Evolutionary conservation across 2,797 vertebrate species (phyloP), one percentile per base, ranked within the genome.

Genomic region (Thaleichthys pacificus): DNA sequence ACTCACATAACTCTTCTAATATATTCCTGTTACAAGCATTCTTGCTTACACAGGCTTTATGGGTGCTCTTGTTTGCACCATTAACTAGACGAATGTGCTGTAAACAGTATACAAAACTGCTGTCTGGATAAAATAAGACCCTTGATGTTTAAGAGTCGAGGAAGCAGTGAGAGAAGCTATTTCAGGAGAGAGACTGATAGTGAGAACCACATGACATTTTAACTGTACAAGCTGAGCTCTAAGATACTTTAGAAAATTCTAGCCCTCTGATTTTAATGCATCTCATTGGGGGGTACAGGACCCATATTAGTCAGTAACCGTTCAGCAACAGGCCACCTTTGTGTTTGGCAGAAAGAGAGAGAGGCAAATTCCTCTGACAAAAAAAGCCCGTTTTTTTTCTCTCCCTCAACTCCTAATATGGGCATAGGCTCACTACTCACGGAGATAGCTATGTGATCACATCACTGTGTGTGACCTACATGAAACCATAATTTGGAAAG

Each of bases 361-460:
- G 61, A 56, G 69, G 28, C 72, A 61, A 72, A 81, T 79, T 81
- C 82, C 76, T 78, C 60, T 14, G 42, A 58, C 56, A 63, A 72
- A 68, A 56, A 56, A 61, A 9, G 22, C 28, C 15, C 56, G 19
- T 24, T 64, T 78, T 79, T 73, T 60, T 38, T 11, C 62, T 78
- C 76, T 74, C 54, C 38, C 11, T 62, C 51, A 82, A 38, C 30
- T 65, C 78, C 81, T 74, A 66, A 74, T 84, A 69, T 72, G 61
- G 61, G 60, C 57, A 72, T 67, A 35, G 72, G 24, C 77, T 71
- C 26, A 42, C 19, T 60, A 22, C 42, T 69, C 58, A 72, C 49
- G 68, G 56, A 74, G 67, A 74, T 78, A 77, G 74, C 60, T 79
- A 65, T 69, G 80, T 51, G 71, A 22, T 70, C 42, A 78, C 68